Base-by-base conservation (phyloP, 1,140 invertebrate species). In the Lepidostoma basale region DNA sequence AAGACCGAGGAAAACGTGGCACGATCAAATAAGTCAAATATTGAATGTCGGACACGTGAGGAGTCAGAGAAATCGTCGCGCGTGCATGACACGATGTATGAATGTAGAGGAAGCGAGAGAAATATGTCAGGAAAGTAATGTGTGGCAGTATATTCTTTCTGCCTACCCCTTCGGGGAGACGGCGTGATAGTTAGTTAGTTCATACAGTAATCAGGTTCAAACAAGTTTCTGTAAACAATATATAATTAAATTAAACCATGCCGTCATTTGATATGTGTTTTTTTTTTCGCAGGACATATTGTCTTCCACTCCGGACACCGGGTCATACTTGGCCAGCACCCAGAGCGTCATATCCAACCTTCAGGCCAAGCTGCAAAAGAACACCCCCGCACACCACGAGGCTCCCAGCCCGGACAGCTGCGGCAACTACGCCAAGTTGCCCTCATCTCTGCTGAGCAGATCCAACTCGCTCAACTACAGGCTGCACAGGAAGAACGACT, bases 261-360 rank as follows among this genome's bases (percentile, higher is more conserved):
- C n/a, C n/a, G n/a, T 40, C 39, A 16, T 16, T 1, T 3, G 39
- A 3, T 16, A 54, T 54, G 3, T 52, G 63, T 65, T 62, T 40
- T 69, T 63, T 69, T 79, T 78, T 75, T 82, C 82, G n/a, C 81
- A 83, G 82, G 82, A 82, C 62, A 76, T 83, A 45, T 79, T 82
- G 44, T 80, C 81, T 44, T 74, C 81, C 33, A 75, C 75, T 18
- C 80, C 88, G 71, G 88, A 89, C 63, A 85, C 86, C 0, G 88
- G 88, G 73, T 83, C 85, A 0, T 89, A 89, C 71, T 77, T 90
- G 20, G 84, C 87, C 62, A 88, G 88, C 72, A 89, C 88, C 1
- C 87, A 88, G 73, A 88, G 87, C 69, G 88, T 88, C 10, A 88
- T 90, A 62, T 86, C 86, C 22, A 87, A 86, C 64, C 81, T 90